phyloP scores from a whole-genome alignment of 2,888 invertebrate species.

The Caenorhabditis uteleia region DNA sequence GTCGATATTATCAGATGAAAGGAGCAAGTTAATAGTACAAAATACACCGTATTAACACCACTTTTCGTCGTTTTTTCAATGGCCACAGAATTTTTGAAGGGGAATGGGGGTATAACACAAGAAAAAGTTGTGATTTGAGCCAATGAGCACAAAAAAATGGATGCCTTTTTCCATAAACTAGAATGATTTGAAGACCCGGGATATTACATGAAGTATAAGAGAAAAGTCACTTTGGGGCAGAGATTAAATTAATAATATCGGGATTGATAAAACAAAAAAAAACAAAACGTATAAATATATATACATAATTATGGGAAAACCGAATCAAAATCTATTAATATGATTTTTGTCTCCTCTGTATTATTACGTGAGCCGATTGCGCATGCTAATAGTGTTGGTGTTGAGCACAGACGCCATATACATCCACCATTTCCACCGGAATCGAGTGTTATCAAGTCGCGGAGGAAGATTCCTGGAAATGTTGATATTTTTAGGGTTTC shows the following conservation, averaged over 20 bases:
- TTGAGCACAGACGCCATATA: conserved; percentile 92
- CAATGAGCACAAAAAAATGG: too few relatives aligned
- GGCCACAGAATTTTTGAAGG: too few relatives aligned
- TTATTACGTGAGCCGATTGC: conserved; percentile 98
- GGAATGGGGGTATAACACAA: too few relatives aligned
- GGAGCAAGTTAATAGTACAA: too few relatives aligned
- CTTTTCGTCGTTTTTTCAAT: neutral
- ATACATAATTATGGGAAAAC: conserved; percentile 34
- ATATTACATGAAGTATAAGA: too few relatives aligned
- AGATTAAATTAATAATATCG: too few relatives aligned
- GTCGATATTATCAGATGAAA: too few relatives aligned
- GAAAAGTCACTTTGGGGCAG: too few relatives aligned
- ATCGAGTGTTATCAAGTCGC: conserved; percentile 89
- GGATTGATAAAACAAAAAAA: neutral
- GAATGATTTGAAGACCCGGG: too few relatives aligned
- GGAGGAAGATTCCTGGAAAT: conserved; percentile 82
- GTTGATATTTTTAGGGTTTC: neutral
- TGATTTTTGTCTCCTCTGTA: conserved; percentile 96
- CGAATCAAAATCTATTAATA: conserved; percentile 85
- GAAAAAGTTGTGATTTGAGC: too few relatives aligned
- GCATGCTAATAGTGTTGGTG: conserved; percentile 93
- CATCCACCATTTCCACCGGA: conserved; percentile 97
- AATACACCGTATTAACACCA: neutral
- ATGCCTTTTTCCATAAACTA: too few relatives aligned
- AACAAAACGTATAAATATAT: neutral